phyloP scores from a whole-genome alignment of 2,113 vertebrate species.

The Fregetta grallaria region DNA sequence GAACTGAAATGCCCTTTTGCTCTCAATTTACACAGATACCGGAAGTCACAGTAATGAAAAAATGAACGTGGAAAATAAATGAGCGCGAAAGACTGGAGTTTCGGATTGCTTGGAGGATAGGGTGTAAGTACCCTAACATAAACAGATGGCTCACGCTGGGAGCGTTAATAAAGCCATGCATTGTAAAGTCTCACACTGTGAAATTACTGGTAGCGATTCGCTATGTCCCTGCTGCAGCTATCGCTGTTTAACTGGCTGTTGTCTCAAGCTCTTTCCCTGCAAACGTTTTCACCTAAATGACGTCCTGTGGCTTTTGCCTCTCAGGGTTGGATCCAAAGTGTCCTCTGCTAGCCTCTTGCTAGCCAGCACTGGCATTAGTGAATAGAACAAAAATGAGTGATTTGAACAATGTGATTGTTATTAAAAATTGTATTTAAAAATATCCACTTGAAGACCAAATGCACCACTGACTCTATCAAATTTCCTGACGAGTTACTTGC shows the following conservation, averaged over 20 bases:
- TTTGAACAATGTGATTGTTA: not conserved
- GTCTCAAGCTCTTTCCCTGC: not conserved
- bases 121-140: not conserved
- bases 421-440: not conserved
- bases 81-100: fast-evolving
- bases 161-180: fast-evolving
- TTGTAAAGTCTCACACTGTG: fast-evolving
- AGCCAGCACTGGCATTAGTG: not conserved
- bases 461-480: not conserved
- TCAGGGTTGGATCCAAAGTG: not conserved
- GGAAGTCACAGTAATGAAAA: not conserved
- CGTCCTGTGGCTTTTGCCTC: not conserved
- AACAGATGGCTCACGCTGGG: not conserved
- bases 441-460: not conserved
- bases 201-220: fast-evolving
- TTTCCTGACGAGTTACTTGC: not conserved
- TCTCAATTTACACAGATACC: not conserved
- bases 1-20: not conserved
- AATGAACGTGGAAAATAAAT: not conserved
- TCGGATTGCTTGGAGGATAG: not conserved
- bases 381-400: not conserved
- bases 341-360: not conserved
- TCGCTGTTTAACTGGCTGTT: not conserved
- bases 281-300: fast-evolving
- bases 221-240: fast-evolving